A percentile compares a stretch with the other conserved stretches of the same genome.
Conservation (phyloP, 2,888 invertebrate species). For the Drosophila peninsularis region DNA sequence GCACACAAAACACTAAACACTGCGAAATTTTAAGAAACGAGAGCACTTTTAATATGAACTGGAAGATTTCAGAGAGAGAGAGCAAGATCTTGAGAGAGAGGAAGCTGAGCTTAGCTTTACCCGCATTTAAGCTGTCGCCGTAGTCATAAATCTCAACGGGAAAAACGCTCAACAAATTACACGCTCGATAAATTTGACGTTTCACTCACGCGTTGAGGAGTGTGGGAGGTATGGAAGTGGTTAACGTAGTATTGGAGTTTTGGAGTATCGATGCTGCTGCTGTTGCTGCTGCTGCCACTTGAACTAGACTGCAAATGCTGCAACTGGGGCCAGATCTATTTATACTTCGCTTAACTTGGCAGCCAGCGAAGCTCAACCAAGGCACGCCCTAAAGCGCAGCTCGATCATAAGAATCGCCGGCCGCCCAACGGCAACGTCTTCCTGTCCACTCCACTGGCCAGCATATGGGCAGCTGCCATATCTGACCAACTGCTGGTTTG, state of each 20-base stretch:
- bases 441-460: constrained; percentile 33
- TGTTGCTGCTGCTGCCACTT: constrained; percentile 35
- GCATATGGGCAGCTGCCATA: constrained; percentile 29
- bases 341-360: constrained; percentile 47
- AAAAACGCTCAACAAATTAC: constrained; percentile 66
- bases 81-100: not conserved
- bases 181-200: constrained; percentile 78
- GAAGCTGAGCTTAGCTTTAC: constrained; percentile 28
- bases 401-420: constrained; percentile 64
- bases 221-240: not conserved
- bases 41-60: too few relatives aligned
- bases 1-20: constrained; percentile 33
- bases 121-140: constrained; percentile 70
- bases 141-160: constrained; percentile 65
- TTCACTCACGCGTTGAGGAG: constrained; percentile 48
- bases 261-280: constrained; percentile 15
- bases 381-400: constrained; percentile 69
- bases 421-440: constrained; percentile 59
- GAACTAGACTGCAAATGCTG: constrained; percentile 77
- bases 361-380: constrained; percentile 36
- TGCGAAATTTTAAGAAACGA: constrained; percentile 10
- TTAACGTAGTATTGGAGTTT: constrained; percentile 2
- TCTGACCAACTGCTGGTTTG: constrained; percentile 37
- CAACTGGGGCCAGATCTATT: constrained; percentile 56
- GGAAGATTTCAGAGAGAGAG: not conserved